Evolutionary conservation across 1,140 invertebrate genomes (phyloP).

Genomic region (Eciton burchellii): DNA sequence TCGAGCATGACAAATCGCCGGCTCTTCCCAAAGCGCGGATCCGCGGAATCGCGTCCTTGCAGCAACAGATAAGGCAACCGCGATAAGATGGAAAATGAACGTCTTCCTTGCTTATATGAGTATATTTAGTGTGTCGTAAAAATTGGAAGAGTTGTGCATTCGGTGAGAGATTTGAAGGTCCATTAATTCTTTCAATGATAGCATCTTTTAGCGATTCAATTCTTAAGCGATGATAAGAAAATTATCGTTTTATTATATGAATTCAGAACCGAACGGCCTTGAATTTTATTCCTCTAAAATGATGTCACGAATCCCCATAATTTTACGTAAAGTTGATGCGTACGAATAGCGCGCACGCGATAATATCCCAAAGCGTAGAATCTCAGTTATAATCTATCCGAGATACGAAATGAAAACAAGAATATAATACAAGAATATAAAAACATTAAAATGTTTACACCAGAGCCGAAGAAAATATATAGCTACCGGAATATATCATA

Average conservation of each 20-base stretch:
- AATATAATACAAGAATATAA: not conserved
- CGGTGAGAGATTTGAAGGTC: not conserved
- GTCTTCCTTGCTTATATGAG: slow-evolving; percentile 18
- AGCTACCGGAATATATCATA: no score
- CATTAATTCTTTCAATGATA: slow-evolving; percentile 28
- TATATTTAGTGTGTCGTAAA: slow-evolving; percentile 36
- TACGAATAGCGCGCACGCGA: not conserved
- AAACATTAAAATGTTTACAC: no score
- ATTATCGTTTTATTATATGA: not conserved
- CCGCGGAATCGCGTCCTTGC: slow-evolving; percentile 1
- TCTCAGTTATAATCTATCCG: not conserved
- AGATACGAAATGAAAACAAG: not conserved
- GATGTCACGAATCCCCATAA: not conserved
- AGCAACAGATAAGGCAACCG: slow-evolving; percentile 35
- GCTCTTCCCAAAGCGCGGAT: slow-evolving; percentile 53
- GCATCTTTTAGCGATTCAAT: not conserved
- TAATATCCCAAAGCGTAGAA: not conserved
- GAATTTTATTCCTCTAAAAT: not conserved
- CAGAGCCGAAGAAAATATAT: no score
- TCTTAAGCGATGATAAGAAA: not conserved
- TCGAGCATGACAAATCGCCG: slow-evolving; percentile 72
- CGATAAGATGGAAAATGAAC: slow-evolving; percentile 33
- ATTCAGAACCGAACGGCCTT: not conserved
- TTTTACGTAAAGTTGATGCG: not conserved
- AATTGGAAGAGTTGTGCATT: not conserved